Base-by-base conservation (phyloP, 2,888 invertebrate genomes). In the Timema podura region DNA sequence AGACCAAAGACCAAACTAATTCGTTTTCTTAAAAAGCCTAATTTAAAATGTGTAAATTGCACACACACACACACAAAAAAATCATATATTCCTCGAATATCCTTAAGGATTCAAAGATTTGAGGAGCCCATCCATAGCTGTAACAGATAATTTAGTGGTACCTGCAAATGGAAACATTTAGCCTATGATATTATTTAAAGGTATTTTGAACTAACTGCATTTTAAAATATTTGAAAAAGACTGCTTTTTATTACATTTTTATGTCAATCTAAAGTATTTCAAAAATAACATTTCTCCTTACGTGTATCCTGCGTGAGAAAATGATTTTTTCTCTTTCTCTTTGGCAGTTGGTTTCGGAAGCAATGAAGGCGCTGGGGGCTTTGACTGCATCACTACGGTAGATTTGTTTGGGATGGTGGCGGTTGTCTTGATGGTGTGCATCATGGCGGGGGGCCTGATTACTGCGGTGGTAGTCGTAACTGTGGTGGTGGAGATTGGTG, bases 261-360 rank as follows among this genome's bases (percentile, higher is more conserved):
- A 44, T 44, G n/a, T 47, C 7, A 57, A 68, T 11, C n/a, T 9
- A n/a, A 59, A 10, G 16, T 59, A 30, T n/a, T 57, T 73, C 49
- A 49, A 45, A 51, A 49, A 69, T 70, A 16, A 65, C 6, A 30
- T 48, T 45, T 30, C 30, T 66, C 79, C 81, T 79, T 75, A 84
- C 83, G 83, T 82, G 76, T 83, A 82, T 73, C 82, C 84, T 65
- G 84, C 83, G 49, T 86, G 85, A 68, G 88, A 85, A 79, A 86
- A 85, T 49, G 85, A 82, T 78, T 89, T 90, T 81, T 91, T 92
- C 77, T 92, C 91, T 79, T 91, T 92, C 76, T 92, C 92, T 82
- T 90, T 91, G 75, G 88, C 83, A 48, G 89, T 82, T 10, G 90
- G 87, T 80, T 88, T 77, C 16, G 74, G 69, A 49, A 72, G 64